Base-by-base conservation (phyloP, 2,888 invertebrate species). In the Polydrusus cervinus region DNA sequence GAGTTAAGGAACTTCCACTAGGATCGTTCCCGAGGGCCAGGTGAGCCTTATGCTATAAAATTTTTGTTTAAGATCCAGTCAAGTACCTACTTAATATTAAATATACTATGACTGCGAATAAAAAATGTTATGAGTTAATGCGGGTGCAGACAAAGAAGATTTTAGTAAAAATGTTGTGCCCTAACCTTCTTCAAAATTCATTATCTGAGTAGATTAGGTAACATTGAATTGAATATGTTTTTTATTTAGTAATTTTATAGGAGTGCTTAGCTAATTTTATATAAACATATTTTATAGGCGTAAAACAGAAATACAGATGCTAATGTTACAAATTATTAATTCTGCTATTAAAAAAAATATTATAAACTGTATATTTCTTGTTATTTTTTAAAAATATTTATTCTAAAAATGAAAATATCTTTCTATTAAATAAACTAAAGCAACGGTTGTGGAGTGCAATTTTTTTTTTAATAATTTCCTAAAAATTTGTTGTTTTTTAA, bases 1-100 rank as follows among this genome's bases (percentile, higher is more conserved):
- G 40, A 72, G 66, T 60, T 72, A 72, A 72, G 66, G 49, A 72
- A 66, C 66, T 72, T 66, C 60, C 49, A 72, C 60, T 72, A 66
- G 53, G 72, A 66, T 72, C 61, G 66, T 72, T 66, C 65, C 55
- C 66, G 38, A 47, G 57, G 66, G 60, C 47, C 72, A 72, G 65
- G 66, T 72, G 66, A 60, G 49, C 66, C 49, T 72, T 60, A 66
- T 66, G 71, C 62, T 47, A 65, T 71, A 65, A 65, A 71, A 65
- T 65, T 71, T 47, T 51, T 43, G 53, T 25, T 6, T 34, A 49
- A 38, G 55, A 64, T 64, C 40, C 64, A 53, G 11, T 53, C 30
- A 53, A 47, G 47, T 47, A 47, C 14, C 18, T 51, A 20, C 11
- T 53, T 53, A n/a, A n/a, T 16, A 25, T 5, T 53, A 53, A 53